phyloP scores from a whole-genome alignment of 2,888 invertebrate genomes.

The Ctena decussata region DNA sequence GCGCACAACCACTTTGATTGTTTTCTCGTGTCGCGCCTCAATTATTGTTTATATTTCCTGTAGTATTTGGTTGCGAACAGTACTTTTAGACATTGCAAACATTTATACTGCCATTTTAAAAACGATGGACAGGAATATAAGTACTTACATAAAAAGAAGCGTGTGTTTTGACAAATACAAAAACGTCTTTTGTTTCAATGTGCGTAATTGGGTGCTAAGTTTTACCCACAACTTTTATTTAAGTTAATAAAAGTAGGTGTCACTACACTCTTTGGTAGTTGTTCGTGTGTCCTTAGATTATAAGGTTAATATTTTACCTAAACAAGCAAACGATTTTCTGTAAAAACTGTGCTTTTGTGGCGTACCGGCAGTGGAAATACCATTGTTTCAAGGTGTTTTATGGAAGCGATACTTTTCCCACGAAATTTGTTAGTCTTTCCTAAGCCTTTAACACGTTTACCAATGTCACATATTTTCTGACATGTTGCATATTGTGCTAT shows the following conservation, averaged over 20 bases:
- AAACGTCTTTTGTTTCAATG: not conserved
- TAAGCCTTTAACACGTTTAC: conserved; percentile 38
- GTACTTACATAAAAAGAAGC: not conserved
- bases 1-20: too few species aligned
- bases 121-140: too few species aligned
- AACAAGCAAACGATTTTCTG: not conserved
- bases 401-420: not conserved
- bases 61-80: too few species aligned
- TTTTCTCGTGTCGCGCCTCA: too few species aligned
- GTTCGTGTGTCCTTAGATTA: not conserved
- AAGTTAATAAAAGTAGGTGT: too few species aligned
- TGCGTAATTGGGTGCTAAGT: not conserved
- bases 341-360: not conserved
- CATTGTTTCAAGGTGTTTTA: conserved; percentile 20
- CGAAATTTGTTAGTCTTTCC: conserved; percentile 11
- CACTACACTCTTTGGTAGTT: not conserved
- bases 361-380: not conserved
- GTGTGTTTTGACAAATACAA: not conserved
- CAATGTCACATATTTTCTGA: not conserved
- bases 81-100: too few species aligned
- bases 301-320: not conserved
- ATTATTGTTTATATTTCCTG: too few species aligned
- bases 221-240: too few species aligned
- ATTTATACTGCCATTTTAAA: too few species aligned
- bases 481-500: not conserved